These are phyloP conservation scores for Cochlearius cochlearius DNA, from an alignment of 2,113 vertebrate species.

Conservation along the genomic window DNA sequence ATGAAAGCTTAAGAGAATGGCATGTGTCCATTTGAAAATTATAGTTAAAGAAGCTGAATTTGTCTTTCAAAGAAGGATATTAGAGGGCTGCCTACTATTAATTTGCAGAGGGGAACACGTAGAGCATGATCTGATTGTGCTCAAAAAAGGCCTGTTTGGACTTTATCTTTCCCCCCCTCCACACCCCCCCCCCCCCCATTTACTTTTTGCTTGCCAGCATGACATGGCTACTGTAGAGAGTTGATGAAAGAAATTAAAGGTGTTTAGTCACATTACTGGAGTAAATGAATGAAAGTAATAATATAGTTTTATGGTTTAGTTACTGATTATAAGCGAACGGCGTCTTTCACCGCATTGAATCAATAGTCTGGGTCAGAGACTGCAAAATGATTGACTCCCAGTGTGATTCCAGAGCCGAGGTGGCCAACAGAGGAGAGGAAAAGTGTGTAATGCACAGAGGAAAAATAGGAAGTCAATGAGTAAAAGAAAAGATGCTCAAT, in stretches of 20 bases:
- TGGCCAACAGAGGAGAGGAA: not conserved
- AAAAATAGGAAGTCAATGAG: not conserved
- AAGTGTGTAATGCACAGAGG: not conserved
- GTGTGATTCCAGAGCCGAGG: not conserved
- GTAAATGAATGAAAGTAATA: not conserved
- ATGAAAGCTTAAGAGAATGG: not conserved
- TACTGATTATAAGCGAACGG: not conserved
- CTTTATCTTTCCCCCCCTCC: not conserved
- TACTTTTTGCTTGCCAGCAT: not conserved
- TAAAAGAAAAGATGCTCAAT: not conserved
- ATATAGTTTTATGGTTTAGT: not conserved
- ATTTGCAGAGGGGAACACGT: not conserved
- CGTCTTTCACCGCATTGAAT: not conserved
- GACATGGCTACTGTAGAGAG: not conserved
- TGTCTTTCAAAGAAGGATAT: not conserved
- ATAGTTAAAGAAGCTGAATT: not conserved
- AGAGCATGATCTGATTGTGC: not conserved
- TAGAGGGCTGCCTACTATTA: not conserved
- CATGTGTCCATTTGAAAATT: not conserved
- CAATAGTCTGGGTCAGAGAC: not conserved
- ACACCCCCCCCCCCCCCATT: not conserved
- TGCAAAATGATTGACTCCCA: not conserved
- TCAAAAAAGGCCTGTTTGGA: not conserved
- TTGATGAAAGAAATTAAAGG: not conserved
- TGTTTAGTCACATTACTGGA: not conserved